A percentile compares a stretch with the other conserved stretches of the same genome.
Evolutionary conservation across 2,113 vertebrate species (phyloP).

Genomic region (Riparia riparia): DNA sequence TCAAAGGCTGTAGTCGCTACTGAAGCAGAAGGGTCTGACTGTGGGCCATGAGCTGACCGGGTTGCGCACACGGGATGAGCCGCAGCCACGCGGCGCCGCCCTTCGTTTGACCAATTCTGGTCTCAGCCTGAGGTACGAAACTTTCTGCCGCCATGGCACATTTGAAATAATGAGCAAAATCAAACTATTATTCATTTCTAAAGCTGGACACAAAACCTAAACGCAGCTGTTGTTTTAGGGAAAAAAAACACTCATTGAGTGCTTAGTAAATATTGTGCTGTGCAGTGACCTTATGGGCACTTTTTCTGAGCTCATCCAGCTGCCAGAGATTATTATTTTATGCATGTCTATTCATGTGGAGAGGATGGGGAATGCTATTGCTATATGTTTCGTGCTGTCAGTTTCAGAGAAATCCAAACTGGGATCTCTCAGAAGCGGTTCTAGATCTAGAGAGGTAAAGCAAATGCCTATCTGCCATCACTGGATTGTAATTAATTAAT

Average conservation of each 20-base stretch:
- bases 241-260: not conserved
- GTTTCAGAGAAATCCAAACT: not conserved
- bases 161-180: not conserved
- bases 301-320: not conserved
- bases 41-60: not conserved
- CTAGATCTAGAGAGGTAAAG: not conserved
- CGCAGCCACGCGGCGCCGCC: not conserved
- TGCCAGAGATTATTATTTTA: not conserved
- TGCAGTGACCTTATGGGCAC: not conserved
- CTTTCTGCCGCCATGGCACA: not conserved
- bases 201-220: not conserved
- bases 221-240: not conserved
- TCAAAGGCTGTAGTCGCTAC: not conserved
- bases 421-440: not conserved
- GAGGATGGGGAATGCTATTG: not conserved
- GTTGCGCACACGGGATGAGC: not conserved
- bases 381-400: fast-evolving
- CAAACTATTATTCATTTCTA: not conserved
- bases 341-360: not conserved
- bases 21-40: not conserved
- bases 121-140: slow-evolving; percentile 27
- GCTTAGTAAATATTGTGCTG: not conserved
- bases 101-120: not conserved
- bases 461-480: not conserved
- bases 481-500: not conserved